Percentiles rank a stretch among this genome's conserved stretches.
Conservation (phyloP, 2,888 invertebrate genomes). For the Mythimna albipuncta region DNA sequence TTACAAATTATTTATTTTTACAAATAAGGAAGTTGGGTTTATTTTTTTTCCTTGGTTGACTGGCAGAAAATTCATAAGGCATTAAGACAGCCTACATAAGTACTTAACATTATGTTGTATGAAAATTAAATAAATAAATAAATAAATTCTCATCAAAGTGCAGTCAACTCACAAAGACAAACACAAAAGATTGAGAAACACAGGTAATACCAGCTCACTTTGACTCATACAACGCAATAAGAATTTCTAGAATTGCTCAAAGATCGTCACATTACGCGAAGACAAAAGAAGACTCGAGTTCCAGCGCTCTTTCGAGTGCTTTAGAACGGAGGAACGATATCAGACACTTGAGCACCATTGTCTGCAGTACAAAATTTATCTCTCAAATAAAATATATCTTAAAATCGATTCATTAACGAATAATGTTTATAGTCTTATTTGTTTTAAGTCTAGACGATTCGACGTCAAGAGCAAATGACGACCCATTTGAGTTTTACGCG, state of each 20-base stretch:
- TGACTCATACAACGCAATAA: conserved; percentile 50
- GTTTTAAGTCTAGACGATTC: conserved; percentile 51
- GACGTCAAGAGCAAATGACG: conserved; percentile 7
- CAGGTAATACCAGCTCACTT: conserved; percentile 36
- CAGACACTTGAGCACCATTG: conserved; percentile 44
- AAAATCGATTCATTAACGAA: conserved; percentile 52
- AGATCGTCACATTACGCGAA: conserved; percentile 52
- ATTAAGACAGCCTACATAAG: too few species aligned
- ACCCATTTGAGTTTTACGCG: conserved; percentile 17
- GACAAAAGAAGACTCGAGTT: conserved; percentile 59
- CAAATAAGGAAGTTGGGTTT: too few species aligned
- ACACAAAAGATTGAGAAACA: conserved; percentile 29
- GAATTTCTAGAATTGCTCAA: conserved; percentile 56
- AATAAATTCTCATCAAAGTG: too few species aligned
- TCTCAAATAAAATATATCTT: conserved; percentile 18
- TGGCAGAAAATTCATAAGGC: too few species aligned
- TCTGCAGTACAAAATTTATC: conserved; percentile 33
- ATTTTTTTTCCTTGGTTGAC: too few species aligned
- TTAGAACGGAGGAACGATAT: conserved; percentile 40
- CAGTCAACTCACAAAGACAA: not conserved
- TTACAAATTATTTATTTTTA: too few species aligned
- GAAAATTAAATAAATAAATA: too few species aligned
- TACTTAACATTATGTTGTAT: too few species aligned
- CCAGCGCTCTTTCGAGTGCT: conserved; percentile 38
- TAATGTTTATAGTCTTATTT: conserved; percentile 44